Conservation (phyloP, 2,888 invertebrate genomes). For the Strigamia transsilvanica region DNA sequence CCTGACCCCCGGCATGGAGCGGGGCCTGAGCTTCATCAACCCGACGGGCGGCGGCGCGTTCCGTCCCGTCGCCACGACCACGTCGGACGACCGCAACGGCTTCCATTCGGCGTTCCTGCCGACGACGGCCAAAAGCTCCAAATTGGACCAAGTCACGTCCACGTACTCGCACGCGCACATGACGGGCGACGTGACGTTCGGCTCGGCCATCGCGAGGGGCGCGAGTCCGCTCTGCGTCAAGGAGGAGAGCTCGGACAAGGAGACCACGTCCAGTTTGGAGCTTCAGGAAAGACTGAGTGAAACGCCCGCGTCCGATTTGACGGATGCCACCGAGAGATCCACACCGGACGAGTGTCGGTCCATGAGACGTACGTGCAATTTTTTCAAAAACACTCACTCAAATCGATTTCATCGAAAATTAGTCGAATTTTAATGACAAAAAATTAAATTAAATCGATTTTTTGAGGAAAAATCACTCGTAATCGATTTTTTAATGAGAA, state of each 20-base stretch:
- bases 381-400: no score
- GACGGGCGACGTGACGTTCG: constrained; percentile 12
- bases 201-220: neutral
- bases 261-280: constrained; percentile 52
- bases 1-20: constrained; percentile 54
- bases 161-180: neutral
- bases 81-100: constrained; percentile 54
- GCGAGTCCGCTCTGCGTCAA: constrained; percentile 54
- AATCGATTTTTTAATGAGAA: no score
- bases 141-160: constrained; percentile 46
- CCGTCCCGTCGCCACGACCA: constrained; percentile 53
- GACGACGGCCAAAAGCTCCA: constrained; percentile 53
- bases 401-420: no score
- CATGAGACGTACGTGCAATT: constrained; percentile 40
- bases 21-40: constrained; percentile 55
- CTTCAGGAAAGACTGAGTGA: constrained; percentile 54
- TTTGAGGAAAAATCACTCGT: no score
- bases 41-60: constrained; percentile 55
- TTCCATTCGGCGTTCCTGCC: constrained; percentile 56
- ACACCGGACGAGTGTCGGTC: constrained; percentile 56
- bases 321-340: constrained; percentile 56
- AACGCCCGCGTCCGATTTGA: constrained; percentile 56
- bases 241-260: constrained; percentile 55
- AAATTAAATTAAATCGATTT: no score
- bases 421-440: no score